phyloP scores from a whole-genome alignment of 1,140 invertebrate genomes.

The Nymphalis io region DNA sequence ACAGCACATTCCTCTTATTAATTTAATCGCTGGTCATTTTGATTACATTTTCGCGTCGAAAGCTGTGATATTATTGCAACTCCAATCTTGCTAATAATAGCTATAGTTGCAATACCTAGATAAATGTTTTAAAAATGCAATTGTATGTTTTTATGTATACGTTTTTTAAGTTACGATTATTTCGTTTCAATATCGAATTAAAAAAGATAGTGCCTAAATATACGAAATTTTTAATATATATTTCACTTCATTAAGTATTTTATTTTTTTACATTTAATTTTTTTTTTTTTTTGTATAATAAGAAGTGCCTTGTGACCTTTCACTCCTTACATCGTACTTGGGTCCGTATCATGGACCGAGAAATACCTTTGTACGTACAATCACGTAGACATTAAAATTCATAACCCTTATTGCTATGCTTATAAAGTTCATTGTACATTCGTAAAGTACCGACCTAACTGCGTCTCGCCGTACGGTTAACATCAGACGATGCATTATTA shows the following conservation, averaged over 20 bases:
- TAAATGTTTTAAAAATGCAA: background rate
- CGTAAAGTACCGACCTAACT: background rate
- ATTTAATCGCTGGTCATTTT: slow-evolving; percentile 24
- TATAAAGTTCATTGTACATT: slow-evolving; percentile 3
- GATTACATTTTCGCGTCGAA: slow-evolving; percentile 11
- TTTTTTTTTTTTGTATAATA: slow-evolving; percentile 15
- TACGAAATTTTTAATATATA: no score
- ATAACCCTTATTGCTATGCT: background rate
- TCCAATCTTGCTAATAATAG: background rate
- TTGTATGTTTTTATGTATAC: background rate
- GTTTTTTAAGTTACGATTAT: background rate
- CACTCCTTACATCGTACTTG: no score
- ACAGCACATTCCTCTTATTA: slow-evolving; percentile 33
- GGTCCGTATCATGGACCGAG: slow-evolving; percentile 51
- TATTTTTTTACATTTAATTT: no score
- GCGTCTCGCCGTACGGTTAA: slow-evolving; percentile 36
- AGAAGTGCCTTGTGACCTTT: slow-evolving; percentile 56
- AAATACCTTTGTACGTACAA: slow-evolving; percentile 49
- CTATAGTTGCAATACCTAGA: background rate
- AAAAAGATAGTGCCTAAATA: no score
- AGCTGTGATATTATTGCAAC: slow-evolving; percentile 3
- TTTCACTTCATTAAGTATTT: no score
- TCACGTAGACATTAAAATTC: background rate
- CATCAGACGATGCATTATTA: slow-evolving; percentile 63
- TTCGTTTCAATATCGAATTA: background rate